phyloP scores from a whole-genome alignment of 2,113 vertebrate species.

The Lepidothrix coronata region DNA sequence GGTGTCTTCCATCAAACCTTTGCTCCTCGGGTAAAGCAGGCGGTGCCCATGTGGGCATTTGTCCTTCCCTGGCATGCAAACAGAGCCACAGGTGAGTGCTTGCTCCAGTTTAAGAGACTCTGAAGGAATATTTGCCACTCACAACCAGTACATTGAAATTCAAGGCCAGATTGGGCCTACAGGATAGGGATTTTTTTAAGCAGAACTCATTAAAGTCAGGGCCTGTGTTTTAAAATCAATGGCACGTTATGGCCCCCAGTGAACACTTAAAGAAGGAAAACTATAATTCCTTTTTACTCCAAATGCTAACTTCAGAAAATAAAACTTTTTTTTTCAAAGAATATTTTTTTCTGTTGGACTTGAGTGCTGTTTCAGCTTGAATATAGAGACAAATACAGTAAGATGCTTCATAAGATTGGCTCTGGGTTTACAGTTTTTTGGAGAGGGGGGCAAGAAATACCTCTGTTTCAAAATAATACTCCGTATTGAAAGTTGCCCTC shows the following conservation, averaged over 20 bases:
- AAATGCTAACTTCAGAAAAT: not conserved
- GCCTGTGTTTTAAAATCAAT: slow-evolving; percentile 36
- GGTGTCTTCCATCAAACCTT: accelerated
- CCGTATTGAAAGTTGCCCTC: not conserved
- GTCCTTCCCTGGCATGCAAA: not conserved
- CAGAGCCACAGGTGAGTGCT: not conserved
- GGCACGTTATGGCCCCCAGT: not conserved
- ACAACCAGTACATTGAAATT: not conserved
- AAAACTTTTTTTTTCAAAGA: not conserved
- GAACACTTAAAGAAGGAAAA: slow-evolving; percentile 20
- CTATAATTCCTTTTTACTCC: not conserved
- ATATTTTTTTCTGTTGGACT: not conserved
- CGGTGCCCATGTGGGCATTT: not conserved
- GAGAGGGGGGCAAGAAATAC: not conserved
- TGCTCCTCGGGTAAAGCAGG: not conserved
- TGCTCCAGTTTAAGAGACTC: not conserved
- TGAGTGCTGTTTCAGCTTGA: not conserved
- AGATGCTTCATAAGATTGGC: not conserved
- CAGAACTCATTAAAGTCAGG: not conserved
- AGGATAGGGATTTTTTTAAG: not conserved
- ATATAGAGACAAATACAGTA: not conserved
- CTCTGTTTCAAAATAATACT: not conserved
- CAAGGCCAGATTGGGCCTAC: not conserved
- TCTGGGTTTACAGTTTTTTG: not conserved
- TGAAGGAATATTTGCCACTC: not conserved